Percentiles rank a stretch among this genome's conserved stretches.
Evolutionary conservation across 1,140 invertebrate species (phyloP).

Genomic region (Brachionus calyciflorus): DNA sequence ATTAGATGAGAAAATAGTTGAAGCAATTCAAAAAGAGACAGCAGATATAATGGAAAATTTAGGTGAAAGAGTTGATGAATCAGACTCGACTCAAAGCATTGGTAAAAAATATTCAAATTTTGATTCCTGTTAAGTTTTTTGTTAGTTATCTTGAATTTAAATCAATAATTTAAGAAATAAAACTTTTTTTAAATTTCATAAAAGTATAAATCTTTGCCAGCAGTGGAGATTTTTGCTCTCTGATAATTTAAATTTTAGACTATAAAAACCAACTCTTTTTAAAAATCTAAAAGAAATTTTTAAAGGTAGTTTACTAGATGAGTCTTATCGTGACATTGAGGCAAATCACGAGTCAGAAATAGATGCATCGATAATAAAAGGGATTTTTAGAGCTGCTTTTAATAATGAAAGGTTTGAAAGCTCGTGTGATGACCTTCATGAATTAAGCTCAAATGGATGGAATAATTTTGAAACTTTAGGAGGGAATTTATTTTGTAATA

Average conservation of each 20-base stretch:
- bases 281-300: no score
- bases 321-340: background rate
- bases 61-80: background rate
- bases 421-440: slow-evolving; percentile 11
- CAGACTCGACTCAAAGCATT: background rate
- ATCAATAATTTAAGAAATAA: no score
- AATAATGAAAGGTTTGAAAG: slow-evolving; percentile 29
- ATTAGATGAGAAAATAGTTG: background rate
- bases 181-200: no score
- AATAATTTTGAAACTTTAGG: slow-evolving; percentile 36
- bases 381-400: background rate
- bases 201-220: no score
- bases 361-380: background rate
- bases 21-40: background rate
- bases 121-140: no score
- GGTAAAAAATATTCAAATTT: background rate
- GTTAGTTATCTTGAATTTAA: no score
- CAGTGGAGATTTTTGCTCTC: no score
- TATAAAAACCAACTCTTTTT: no score
- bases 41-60: background rate
- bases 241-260: no score
- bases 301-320: background rate
- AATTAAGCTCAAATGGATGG: slow-evolving; percentile 15
- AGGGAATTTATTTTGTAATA: slow-evolving; percentile 3
- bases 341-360: background rate